phyloP scores from a whole-genome alignment of 2,113 vertebrate species.

The Amphiprion percula region DNA sequence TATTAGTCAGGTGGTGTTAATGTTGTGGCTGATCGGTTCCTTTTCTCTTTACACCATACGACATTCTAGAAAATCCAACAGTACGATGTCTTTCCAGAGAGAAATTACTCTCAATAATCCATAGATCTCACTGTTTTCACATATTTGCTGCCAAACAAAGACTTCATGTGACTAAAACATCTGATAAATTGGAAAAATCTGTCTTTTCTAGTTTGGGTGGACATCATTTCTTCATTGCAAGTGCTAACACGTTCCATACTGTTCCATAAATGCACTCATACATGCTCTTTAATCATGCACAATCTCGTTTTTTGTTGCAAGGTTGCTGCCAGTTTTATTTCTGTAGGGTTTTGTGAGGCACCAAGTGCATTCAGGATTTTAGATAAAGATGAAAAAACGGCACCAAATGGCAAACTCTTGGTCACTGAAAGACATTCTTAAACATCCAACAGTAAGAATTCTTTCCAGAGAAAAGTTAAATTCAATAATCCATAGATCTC shows the following conservation, averaged over 20 bases:
- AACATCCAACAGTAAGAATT: background rate
- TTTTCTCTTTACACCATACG: no score
- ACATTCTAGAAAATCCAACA: no score
- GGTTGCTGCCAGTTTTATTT: background rate
- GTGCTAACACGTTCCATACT: no score
- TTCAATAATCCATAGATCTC: background rate
- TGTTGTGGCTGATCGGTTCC: no score
- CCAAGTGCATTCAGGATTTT: constrained; percentile 24
- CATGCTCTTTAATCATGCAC: no score
- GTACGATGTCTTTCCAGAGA: no score
- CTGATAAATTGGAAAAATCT: background rate
- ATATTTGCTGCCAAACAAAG: background rate
- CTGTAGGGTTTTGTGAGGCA: background rate
- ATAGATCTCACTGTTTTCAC: background rate
- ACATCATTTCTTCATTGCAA: background rate
- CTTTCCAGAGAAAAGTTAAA: background rate
- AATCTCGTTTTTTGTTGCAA: background rate
- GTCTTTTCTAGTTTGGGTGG: background rate
- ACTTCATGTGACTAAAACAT: background rate
- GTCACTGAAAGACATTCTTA: constrained; percentile 32
- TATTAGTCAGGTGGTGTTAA: no score
- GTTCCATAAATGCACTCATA: background rate
- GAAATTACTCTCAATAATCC: background rate
- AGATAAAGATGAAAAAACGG: background rate
- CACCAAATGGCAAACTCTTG: constrained; percentile 24